These are phyloP conservation scores for Florisuga fusca DNA, from an alignment of 2,797 vertebrate genomes.

Conservation along the genomic window DNA sequence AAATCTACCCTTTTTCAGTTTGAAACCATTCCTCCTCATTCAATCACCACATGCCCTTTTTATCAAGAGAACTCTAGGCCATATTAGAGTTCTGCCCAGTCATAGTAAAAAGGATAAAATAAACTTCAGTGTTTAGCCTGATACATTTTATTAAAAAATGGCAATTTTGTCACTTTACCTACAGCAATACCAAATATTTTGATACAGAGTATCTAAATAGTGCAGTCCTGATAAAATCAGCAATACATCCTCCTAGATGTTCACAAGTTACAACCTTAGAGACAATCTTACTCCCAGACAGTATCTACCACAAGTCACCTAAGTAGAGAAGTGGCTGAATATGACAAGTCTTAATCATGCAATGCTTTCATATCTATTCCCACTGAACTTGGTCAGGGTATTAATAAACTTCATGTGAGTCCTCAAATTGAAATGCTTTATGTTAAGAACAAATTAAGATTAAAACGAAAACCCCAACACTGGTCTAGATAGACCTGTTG, in stretches of 20 bases:
- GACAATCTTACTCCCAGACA: background rate
- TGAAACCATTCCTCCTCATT: no score
- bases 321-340: background rate
- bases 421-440: background rate
- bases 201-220: background rate
- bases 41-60: no score
- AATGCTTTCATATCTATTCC: background rate
- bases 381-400: background rate
- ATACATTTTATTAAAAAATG: background rate
- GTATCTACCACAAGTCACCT: background rate
- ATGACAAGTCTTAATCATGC: background rate
- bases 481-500: rapidly evolving
- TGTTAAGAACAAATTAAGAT: background rate
- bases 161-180: background rate
- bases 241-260: background rate
- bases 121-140: background rate
- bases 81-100: background rate
- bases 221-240: background rate
- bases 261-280: background rate
- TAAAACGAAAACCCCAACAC: background rate
- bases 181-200: background rate
- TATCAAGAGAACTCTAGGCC: background rate
- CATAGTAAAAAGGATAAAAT: background rate
- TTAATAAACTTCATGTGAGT: background rate
- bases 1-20: no score